A percentile compares a stretch with the other conserved stretches of the same genome.
Conservation (phyloP, 1,140 invertebrate genomes). For the Cotesia vestalis region DNA sequence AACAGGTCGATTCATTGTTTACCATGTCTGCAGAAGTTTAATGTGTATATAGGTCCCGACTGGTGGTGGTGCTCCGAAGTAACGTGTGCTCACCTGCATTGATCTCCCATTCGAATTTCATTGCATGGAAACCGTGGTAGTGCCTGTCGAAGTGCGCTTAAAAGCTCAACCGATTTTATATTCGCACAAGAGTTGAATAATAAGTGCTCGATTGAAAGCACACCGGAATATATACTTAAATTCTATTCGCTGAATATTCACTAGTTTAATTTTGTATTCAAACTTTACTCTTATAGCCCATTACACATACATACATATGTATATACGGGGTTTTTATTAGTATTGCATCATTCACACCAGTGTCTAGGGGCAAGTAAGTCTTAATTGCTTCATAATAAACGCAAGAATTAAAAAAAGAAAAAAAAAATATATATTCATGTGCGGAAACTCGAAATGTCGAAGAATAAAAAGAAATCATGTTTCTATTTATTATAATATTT, state of each 20-base stretch:
- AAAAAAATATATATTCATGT: no score
- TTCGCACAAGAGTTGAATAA: slow-evolving; percentile 18
- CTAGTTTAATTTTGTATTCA: background rate
- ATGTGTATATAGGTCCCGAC: no score
- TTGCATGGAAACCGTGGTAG: slow-evolving; percentile 21
- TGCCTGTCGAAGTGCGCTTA: slow-evolving; percentile 21
- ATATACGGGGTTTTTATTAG: no score
- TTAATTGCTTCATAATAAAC: no score
- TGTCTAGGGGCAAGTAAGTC: no score
- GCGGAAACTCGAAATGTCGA: no score
- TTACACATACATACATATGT: no score
- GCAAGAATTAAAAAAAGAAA: no score
- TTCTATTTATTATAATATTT: background rate
- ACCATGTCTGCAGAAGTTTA: background rate
- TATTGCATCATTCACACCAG: no score
- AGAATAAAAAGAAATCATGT: background rate
- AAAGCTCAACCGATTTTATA: slow-evolving; percentile 21
- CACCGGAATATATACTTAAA: background rate
- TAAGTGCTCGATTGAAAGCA: slow-evolving; percentile 23
- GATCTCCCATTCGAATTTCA: slow-evolving; percentile 30
- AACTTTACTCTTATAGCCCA: no score
- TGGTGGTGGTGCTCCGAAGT: background rate
- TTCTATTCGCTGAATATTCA: slow-evolving; percentile 11
- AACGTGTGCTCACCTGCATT: slow-evolving; percentile 28
- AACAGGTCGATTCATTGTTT: slow-evolving; percentile 37